These are phyloP conservation scores for Lacerta viridis DNA, from an alignment of 2,797 vertebrate species.

Conservation along the genomic window DNA sequence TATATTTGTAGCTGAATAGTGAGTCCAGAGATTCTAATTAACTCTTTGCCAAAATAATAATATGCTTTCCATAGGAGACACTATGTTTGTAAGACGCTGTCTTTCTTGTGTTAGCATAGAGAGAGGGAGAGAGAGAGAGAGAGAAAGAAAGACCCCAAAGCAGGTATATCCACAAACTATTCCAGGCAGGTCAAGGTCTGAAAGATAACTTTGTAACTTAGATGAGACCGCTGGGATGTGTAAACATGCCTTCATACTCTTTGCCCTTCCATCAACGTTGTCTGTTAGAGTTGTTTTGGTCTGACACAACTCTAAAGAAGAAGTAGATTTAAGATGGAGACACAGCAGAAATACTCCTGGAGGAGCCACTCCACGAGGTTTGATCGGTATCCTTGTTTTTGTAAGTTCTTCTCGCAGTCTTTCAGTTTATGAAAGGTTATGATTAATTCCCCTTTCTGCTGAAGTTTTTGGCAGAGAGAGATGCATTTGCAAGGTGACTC, in stretches of 20 bases:
- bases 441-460: no score
- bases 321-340: conserved; percentile 41
- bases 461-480: no score
- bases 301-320: conserved; percentile 21
- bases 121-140: conserved; percentile 21
- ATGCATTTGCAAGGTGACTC: no score
- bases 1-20: no score
- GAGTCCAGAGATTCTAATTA: no score
- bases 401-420: conserved; percentile 39
- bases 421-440: no score
- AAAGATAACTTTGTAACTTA: conserved; percentile 65
- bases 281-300: no score
- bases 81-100: no score
- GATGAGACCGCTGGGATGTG: conserved; percentile 41
- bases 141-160: conserved; percentile 46
- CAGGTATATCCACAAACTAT: conserved; percentile 30
- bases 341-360: not conserved
- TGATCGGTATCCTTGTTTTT: conserved; percentile 58
- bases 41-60: no score
- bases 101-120: conserved; percentile 36
- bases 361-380: conserved; percentile 44
- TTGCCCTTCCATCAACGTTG: no score
- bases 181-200: conserved; percentile 58
- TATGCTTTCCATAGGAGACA: no score
- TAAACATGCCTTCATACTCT: conserved; percentile 36